Evolutionary conservation across 2,888 invertebrate species (phyloP), one percentile per base, ranked within the genome.

Genomic region (Tachina fera): DNA sequence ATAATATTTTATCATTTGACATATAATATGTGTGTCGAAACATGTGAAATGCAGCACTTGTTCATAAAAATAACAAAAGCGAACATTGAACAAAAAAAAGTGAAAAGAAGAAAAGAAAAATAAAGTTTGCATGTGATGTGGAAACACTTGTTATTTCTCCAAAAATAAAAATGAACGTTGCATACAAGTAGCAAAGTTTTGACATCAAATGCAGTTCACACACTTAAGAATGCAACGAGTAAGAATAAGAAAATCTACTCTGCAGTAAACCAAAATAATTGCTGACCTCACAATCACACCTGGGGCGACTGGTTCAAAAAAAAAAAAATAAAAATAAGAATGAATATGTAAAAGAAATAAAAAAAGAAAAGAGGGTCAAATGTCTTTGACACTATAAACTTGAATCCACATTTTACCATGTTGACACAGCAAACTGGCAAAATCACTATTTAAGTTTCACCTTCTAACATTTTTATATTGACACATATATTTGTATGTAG

Each of bases 261-360:
- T 70, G 58, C 60, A 68, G 60, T 72, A 72, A 91, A 88, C 88
- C 88, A 89, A 90, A 91, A 90, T 91, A 91, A 91, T 90, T 91
- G 90, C 89, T 90, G 91, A 91, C 90, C 90, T 87, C 88, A 88
- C 90, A 89, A 91, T 88, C 88, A 49, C 19, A 99, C 99, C 61
- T 98, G 39, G 99, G 99, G 45, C 94, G 97, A 84, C 98, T 98
- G 79, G 96, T 98, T 9, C 98, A 97, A 94, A 98, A 51, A 51
- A 51, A n/a, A 51, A 8, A 31, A n/a, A n/a, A 39, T 4, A 60
- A 60, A 5, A 98, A 94, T 97, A 98, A 0, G 94, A 98, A 31
- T 31, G 74, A 43, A 74, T 58, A 43, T 68, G 47, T 0, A 78
- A 67, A 74, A 39, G 16, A 70, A 56, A 81, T 56, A 70, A 58